These are phyloP conservation scores for Sebastiscus albofasciatus DNA, from an alignment of 2,797 vertebrate genomes.

Conservation along the genomic window DNA sequence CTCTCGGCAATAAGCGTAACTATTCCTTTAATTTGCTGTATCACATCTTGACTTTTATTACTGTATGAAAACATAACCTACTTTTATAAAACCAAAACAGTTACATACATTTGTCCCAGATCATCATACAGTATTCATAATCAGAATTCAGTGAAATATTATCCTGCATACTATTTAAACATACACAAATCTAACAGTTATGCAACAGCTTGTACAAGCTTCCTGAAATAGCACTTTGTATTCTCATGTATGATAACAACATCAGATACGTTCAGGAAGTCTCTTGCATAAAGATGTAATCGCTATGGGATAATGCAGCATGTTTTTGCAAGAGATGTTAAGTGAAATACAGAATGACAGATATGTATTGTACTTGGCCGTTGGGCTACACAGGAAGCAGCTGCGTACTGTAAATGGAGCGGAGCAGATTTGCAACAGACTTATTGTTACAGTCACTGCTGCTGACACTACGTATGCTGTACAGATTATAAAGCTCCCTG, in stretches of 20 bases:
- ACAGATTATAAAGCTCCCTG: too few relatives aligned
- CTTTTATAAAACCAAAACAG: neutral
- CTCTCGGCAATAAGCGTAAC: neutral
- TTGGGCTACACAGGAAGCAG: constrained; percentile 19
- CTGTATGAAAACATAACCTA: neutral
- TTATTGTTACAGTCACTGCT: neutral
- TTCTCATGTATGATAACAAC: neutral
- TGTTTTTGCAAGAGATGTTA: rapidly evolving
- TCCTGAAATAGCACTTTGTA: neutral
- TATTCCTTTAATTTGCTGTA: neutral
- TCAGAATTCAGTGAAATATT: neutral
- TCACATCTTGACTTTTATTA: neutral
- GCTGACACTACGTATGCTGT: too few relatives aligned
- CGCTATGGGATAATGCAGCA: neutral
- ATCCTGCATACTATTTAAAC: neutral
- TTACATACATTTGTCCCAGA: neutral
- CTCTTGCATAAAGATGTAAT: neutral
- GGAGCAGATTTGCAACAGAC: neutral
- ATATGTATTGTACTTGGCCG: neutral
- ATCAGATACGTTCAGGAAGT: neutral
- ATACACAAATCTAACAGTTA: neutral
- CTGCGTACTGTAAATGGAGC: neutral
- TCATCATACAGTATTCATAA: neutral
- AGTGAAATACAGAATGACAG: neutral
- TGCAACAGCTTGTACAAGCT: neutral